Conservation (phyloP, 2,113 vertebrate species). For the Triplophysa dalaica region DNA sequence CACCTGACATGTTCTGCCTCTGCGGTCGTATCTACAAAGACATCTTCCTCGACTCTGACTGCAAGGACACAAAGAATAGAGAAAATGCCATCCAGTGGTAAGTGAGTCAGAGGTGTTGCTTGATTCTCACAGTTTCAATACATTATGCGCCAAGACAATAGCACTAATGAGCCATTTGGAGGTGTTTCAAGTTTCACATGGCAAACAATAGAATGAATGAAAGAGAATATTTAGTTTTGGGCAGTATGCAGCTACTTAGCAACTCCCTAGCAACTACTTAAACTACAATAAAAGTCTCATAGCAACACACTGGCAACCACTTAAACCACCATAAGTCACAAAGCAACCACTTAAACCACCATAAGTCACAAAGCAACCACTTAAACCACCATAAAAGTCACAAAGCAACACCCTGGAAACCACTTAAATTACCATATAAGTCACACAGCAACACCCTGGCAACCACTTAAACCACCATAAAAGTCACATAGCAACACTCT, state of each 20-base stretch:
- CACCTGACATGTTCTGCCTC: conserved; percentile 94
- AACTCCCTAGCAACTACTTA: not conserved
- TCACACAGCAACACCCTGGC: not conserved
- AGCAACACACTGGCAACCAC: not conserved
- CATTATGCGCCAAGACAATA: too few species aligned
- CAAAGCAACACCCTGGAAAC: not conserved
- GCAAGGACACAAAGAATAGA: conserved; percentile 83
- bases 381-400: too few species aligned
- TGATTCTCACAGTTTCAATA: not conserved
- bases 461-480: too few species aligned
- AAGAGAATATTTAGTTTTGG: too few species aligned
- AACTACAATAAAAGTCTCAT: too few species aligned
- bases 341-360: not conserved
- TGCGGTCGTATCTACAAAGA: conserved; percentile 97
- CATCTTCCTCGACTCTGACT: conserved; percentile 91
- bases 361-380: not conserved
- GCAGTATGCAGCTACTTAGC: not conserved
- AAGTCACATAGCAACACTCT: not conserved
- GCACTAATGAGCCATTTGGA: too few species aligned
- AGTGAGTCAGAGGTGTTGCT: conserved; percentile 37
- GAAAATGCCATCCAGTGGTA: conserved; percentile 93
- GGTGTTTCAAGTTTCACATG: too few species aligned
- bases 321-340: too few species aligned
- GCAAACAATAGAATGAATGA: too few species aligned
- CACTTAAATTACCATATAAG: not conserved